Evolutionary conservation across 2,888 invertebrate genomes (phyloP).

Genomic region (Frankliniella fusca): DNA sequence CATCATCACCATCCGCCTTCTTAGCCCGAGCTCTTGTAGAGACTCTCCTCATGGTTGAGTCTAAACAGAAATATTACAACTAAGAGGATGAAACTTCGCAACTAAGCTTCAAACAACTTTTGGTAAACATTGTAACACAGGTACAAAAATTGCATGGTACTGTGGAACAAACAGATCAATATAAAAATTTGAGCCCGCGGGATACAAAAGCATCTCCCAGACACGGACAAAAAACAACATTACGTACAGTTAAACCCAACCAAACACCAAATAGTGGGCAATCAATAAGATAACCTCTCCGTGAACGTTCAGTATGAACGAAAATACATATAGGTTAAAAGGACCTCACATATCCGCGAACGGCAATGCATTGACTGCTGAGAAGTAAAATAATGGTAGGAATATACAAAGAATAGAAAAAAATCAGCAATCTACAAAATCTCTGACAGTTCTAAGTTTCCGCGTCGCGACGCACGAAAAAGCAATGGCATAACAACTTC

Average conservation of each 20-base stretch:
- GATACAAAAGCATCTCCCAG: neutral
- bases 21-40: neutral
- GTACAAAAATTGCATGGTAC: neutral
- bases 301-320: neutral
- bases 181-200: neutral
- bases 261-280: neutral
- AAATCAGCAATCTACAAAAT: neutral
- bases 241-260: neutral
- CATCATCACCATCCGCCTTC: neutral
- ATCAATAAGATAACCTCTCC: conserved; percentile 17
- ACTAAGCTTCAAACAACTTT: neutral
- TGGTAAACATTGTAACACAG: neutral
- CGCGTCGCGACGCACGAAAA: neutral
- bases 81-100: neutral
- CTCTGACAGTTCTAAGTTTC: neutral
- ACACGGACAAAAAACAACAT: neutral
- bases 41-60: neutral
- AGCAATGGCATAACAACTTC: neutral
- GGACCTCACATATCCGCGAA: neutral
- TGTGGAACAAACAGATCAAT: neutral
- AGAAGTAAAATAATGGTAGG: neutral
- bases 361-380: too few species aligned
- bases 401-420: neutral
- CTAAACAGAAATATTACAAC: neutral
- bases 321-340: neutral